Evolutionary conservation across 2,888 invertebrate genomes (phyloP), one percentile per base, ranked within the genome.

Genomic region (Lasioglossum malachurum): DNA sequence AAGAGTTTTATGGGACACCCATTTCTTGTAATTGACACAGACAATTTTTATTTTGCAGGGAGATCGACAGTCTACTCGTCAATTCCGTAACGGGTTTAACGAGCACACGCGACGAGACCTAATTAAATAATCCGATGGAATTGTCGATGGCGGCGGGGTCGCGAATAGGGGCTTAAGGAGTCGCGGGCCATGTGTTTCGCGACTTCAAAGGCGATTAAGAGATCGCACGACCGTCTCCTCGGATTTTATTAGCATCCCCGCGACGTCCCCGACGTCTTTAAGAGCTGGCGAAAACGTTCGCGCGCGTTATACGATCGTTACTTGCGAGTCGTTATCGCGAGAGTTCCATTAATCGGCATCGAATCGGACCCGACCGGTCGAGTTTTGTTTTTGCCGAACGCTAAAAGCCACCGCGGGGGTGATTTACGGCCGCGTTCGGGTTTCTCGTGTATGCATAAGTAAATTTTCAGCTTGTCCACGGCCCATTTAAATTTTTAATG

Each of bases 401-500:
- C 41, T 23, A 38, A 69, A 64, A n/a, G 79, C 31, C 49, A 38
- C 38, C 69, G 35, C 35, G 38, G 35, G 19, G 7, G n/a, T 73
- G 75, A 79, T 72, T 83, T 44, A 72, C 78, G 27, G 69, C 69
- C 38, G 35, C 69, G 69, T 23, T 8, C 67, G 35, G 67, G 49
- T 57, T 53, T 60, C 64, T 60, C 23, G n/a, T 35, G 49, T 67
- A 64, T 72, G 67, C 71, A 38, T 53, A 57, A 73, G 71, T 71
- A 80, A 84, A 60, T 71, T 57, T 41, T 72, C n/a, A 67, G 57
- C 49, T 60, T 74, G 49, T 67, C 60, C 31, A 23, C 77, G 46
- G 44, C 35, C 41, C 44, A 73, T 82, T 75, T 64, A 64, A 86
- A 80, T 86, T 84, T 75, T 67, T 79, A 83, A 83, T 41, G 71